These are phyloP conservation scores for Neotoxoptera formosana DNA, from an alignment of 1,140 invertebrate genomes.

Conservation along the genomic window DNA sequence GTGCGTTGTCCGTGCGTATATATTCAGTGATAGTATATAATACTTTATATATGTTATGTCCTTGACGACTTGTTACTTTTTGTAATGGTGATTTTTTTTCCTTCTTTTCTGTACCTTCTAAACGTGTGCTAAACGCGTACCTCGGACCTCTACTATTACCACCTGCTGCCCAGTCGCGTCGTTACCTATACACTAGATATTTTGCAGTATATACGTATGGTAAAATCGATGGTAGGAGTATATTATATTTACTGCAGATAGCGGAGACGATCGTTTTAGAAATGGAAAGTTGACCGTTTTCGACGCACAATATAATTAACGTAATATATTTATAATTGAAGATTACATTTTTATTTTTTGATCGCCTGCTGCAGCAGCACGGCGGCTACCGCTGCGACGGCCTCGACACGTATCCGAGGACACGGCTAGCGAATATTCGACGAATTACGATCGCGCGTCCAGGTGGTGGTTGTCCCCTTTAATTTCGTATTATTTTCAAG, in stretches of 20 bases:
- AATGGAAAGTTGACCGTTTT: slow-evolving; percentile 44
- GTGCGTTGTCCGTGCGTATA: background rate
- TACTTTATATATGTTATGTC: background rate
- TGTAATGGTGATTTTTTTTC: background rate
- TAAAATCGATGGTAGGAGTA: background rate
- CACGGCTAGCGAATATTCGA: background rate
- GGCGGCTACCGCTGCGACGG: background rate
- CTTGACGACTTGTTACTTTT: background rate
- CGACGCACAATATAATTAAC: background rate
- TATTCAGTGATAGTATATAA: background rate
- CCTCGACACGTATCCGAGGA: slow-evolving; percentile 33
- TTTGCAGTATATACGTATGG: too few relatives aligned
- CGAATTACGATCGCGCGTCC: background rate
- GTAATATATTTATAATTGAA: background rate
- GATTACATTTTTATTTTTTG: slow-evolving; percentile 17
- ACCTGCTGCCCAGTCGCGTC: background rate
- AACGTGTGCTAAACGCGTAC: background rate
- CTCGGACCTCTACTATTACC: background rate
- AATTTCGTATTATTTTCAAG: slow-evolving; percentile 38
- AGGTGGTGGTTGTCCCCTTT: background rate
- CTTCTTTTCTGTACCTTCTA: background rate
- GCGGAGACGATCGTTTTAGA: background rate
- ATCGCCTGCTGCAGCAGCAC: background rate
- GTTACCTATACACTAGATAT: background rate
- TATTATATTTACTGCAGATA: too few relatives aligned